phyloP scores from a whole-genome alignment of 2,888 invertebrate genomes.

The Drosophila percnosoma region DNA sequence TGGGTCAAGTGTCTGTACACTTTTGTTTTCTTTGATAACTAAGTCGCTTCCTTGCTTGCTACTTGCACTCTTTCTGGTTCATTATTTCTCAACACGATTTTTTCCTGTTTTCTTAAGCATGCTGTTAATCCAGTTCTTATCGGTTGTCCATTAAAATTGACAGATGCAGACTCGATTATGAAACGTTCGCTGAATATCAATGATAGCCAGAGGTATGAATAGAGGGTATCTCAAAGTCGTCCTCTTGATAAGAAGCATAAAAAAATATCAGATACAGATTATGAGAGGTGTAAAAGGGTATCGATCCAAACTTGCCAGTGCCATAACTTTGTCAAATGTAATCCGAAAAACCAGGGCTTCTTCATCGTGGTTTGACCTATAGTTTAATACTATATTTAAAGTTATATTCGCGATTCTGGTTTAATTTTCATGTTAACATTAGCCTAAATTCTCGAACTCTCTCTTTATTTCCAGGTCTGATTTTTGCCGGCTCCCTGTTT shows the following conservation, averaged over 20 bases:
- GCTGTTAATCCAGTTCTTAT: conserved; percentile 25
- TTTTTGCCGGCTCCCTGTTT: conserved; percentile 94
- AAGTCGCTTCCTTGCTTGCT: conserved; percentile 55
- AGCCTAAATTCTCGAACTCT: neutral
- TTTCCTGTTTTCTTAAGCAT: conserved; percentile 48
- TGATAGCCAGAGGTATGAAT: neutral
- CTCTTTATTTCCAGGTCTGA: conserved; percentile 87
- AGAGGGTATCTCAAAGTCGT: neutral
- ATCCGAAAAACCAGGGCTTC: neutral
- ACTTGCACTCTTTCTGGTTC: conserved; percentile 21
- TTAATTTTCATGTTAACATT: neutral
- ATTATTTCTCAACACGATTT: conserved; percentile 29
- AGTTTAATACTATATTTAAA: neutral
- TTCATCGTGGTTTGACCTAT: neutral
- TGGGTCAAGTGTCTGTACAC: conserved; percentile 76
- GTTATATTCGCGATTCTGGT: neutral
- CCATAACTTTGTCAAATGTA: neutral
- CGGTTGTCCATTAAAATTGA: neutral
- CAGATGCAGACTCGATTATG: neutral
- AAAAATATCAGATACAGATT: neutral
- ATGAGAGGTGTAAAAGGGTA: neutral
- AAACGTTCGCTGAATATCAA: neutral
- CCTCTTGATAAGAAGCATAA: neutral
- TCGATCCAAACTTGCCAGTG: neutral
- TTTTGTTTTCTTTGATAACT: conserved; percentile 78